A percentile compares a stretch with the other conserved stretches of the same genome.
Conservation (phyloP, 2,797 vertebrate species). For the Bucorvus abyssinicus region DNA sequence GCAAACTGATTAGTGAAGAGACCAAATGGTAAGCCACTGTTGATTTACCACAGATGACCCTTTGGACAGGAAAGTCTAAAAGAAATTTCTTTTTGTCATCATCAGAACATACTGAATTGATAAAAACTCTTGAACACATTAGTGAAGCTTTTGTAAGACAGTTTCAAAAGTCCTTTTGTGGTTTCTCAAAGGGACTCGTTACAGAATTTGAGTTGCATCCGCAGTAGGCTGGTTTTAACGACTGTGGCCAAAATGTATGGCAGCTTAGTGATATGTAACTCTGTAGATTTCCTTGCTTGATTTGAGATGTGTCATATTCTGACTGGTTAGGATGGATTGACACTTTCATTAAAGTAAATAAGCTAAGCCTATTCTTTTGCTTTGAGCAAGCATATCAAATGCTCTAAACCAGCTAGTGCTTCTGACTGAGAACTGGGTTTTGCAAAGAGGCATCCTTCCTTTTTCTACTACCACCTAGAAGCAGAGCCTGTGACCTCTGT, state of each 20-base stretch:
- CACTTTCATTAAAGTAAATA: not conserved
- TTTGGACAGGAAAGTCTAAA: not conserved
- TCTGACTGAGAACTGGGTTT: not conserved
- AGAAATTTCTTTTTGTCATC: not conserved
- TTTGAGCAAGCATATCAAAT: not conserved
- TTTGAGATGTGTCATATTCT: not conserved
- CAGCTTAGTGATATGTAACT: fast-evolving
- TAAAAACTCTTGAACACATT: not conserved
- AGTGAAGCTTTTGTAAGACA: not conserved
- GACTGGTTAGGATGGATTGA: not conserved
- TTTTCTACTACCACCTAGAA: not conserved
- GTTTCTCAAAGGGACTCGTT: not conserved
- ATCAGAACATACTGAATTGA: not conserved
- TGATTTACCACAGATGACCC: not conserved
- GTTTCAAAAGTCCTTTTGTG: not conserved
- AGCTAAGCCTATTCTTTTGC: not conserved
- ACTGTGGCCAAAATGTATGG: not conserved
- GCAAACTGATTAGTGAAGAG: not conserved
- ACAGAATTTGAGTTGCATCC: not conserved
- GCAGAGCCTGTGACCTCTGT: not conserved
- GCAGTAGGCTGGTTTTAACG: not conserved
- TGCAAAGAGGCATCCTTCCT: not conserved
- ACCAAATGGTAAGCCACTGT: not conserved
- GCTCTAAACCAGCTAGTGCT: not conserved
- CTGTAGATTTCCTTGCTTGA: not conserved